Conservation (phyloP, 2,113 vertebrate species). For the Diglossa brunneiventris region DNA sequence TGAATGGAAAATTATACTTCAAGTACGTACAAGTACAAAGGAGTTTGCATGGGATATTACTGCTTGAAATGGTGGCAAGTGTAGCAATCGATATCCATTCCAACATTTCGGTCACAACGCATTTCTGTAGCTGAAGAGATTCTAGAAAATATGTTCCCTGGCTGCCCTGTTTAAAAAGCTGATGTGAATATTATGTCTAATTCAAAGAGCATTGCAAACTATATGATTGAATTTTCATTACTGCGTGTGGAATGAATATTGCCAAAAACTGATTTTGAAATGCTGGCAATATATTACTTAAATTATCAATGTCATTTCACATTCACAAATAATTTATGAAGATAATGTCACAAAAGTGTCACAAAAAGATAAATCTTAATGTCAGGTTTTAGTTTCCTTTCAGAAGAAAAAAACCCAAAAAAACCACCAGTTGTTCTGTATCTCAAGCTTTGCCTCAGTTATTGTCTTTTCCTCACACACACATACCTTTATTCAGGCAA, state of each 20-base stretch:
- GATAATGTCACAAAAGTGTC: neutral
- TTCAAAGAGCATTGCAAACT: slow-evolving; percentile 14
- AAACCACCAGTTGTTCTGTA: neutral
- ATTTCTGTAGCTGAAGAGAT: neutral
- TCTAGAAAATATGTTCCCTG: neutral
- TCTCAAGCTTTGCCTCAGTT: neutral
- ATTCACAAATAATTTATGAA: neutral
- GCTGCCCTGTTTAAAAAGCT: neutral
- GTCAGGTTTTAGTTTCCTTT: neutral
- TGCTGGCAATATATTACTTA: neutral
- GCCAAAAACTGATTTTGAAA: neutral
- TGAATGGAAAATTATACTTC: neutral
- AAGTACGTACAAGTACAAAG: neutral
- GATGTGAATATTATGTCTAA: neutral
- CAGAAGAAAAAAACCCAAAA: neutral
- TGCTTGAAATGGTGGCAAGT: neutral
- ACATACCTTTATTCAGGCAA: neutral
- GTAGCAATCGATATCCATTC: neutral
- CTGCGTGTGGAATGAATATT: neutral
- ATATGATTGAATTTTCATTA: slow-evolving; percentile 23
- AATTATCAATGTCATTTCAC: neutral
- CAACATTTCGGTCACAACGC: neutral
- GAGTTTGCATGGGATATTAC: neutral
- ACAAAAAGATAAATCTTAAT: neutral
- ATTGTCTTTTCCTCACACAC: neutral